Evolutionary conservation across 2,797 vertebrate species (phyloP), one percentile per base, ranked within the genome.

Genomic region (Crocidura indochinensis): DNA sequence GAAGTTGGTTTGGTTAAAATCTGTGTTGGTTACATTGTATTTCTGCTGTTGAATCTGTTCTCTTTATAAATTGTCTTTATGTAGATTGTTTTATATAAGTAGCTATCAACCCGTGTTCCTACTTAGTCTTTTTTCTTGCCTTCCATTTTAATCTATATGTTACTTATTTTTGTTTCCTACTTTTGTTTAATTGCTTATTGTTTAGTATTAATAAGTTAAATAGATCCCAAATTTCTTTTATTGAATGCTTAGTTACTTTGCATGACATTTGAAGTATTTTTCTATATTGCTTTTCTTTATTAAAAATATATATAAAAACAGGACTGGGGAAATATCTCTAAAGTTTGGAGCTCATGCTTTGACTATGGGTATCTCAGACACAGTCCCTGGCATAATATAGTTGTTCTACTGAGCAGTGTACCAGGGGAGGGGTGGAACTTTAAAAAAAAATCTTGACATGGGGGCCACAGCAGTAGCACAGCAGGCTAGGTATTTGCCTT

Each of bases 231-330:
- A 31, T 26, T 6, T 15, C 71, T 47, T 95, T 91, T 51, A 11
- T 88, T 84, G 71, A 65, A 76, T 79, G 24, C 84, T 73, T 95
- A n/a, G 24, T 68, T 93, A 75, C 12, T 78, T 26, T 10, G 47
- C 17, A 73, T 75, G 49, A 82, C 38, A 56, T 87, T 81, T 84
- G 67, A 95, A 91, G 38, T 91, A 27, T 80, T 65, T 38, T 76
- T 19, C 65, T 88, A 62, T 29, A 91, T 64, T 73, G 73, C 80
- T 90, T 81, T 93, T 90, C 47, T 73, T 0, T 93, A n/a, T 2
- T 53, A 53, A 91, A 68, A 91, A 68, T n/a, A 51, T 38, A 31
- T 19, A 31, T 3, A 53, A 17, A 53, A 53, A 53, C 51, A 53
- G 51, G 17, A 53, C 51, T 53, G 51, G 51, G 9, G 51, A 12